phyloP scores from a whole-genome alignment of 1,140 invertebrate genomes.

The Brevipalpus yothersi region DNA sequence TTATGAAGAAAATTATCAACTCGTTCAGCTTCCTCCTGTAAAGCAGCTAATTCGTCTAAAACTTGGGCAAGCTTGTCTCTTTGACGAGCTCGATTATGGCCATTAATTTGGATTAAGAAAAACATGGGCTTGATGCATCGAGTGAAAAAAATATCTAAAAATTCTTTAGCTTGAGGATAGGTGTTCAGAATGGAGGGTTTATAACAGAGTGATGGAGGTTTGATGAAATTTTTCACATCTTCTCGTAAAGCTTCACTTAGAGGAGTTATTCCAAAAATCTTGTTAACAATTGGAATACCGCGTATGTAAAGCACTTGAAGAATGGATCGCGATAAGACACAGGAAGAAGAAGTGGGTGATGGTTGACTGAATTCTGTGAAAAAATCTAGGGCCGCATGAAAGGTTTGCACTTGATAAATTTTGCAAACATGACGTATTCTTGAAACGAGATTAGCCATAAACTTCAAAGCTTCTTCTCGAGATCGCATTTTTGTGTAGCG shows the following conservation, averaged over 20 bases:
- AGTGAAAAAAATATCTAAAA: conserved; percentile 61
- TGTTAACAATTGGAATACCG: conserved; percentile 14
- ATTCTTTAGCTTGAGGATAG: conserved; percentile 40
- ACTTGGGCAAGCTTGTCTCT: conserved; percentile 72
- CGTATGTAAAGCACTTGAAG: conserved; percentile 55
- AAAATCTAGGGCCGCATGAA: conserved; percentile 66
- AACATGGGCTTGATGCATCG: conserved; percentile 68
- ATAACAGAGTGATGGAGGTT: conserved; percentile 35
- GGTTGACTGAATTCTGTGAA: conserved; percentile 68
- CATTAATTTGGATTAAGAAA: conserved; percentile 36
- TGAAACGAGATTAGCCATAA: conserved; percentile 53
- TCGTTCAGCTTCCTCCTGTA: conserved; percentile 64
- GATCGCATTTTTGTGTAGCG: conserved; percentile 78
- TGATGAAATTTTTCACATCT: conserved; percentile 57
- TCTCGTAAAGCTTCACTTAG: conserved; percentile 57
- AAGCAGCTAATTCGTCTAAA: conserved; percentile 57
- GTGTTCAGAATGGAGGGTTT: conserved; percentile 10
- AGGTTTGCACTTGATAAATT: conserved; percentile 46
- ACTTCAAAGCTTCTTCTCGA: conserved; percentile 49
- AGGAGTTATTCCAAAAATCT: conserved; percentile 23
- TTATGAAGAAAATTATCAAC: conserved; percentile 50
- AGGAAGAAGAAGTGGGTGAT: conserved; percentile 36
- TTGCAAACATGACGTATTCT: conserved; percentile 55
- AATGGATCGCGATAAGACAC: conserved; percentile 76
- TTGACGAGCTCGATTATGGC: conserved; percentile 79